phyloP scores from a whole-genome alignment of 2,888 invertebrate genomes.

The Brachypterus glaber region DNA sequence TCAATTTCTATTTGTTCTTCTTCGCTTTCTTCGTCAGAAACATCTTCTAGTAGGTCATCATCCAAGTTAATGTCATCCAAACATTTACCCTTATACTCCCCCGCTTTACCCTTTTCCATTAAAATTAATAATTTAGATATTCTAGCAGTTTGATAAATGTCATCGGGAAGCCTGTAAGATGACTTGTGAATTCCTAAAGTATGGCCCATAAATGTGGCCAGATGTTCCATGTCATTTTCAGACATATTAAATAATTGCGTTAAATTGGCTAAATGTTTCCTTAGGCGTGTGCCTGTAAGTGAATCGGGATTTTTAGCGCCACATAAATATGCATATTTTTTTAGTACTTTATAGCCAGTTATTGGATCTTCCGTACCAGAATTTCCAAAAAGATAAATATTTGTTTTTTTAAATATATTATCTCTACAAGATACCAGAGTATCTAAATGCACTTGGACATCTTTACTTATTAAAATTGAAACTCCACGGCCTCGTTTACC shows the following conservation, averaged over 20 bases:
- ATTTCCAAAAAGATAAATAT: constrained; percentile 16
- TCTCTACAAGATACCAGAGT: constrained; percentile 14
- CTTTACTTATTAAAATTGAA: constrained; percentile 22
- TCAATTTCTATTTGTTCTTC: constrained; percentile 2
- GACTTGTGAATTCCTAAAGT: constrained; percentile 17
- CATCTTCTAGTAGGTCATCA: constrained; percentile 3
- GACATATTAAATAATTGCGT: constrained; percentile 24
- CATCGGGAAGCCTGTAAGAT: constrained; percentile 21
- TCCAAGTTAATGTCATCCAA: constrained; percentile 17
- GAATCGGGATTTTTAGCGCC: constrained; percentile 24
- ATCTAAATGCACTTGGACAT: constrained; percentile 21
- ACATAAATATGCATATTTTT: constrained; percentile 14
- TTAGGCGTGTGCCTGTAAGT: constrained; percentile 22
- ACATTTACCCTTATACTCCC: constrained; percentile 18
- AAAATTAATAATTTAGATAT: constrained; percentile 19
- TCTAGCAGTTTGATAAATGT: constrained; percentile 22
- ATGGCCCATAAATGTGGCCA: constrained; percentile 26
- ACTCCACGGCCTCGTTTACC: constrained; percentile 25
- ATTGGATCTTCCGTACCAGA: constrained; percentile 11
- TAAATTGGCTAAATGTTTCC: constrained; percentile 27
- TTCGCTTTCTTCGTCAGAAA: constrained; percentile 11
- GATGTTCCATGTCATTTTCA: constrained; percentile 24
- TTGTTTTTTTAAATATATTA: constrained; percentile 14
- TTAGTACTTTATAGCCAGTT: constrained; percentile 17
- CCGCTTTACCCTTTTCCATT: constrained; percentile 16